phyloP scores from a whole-genome alignment of 2,888 invertebrate species.

The Drosophila pseudotalamancana region DNA sequence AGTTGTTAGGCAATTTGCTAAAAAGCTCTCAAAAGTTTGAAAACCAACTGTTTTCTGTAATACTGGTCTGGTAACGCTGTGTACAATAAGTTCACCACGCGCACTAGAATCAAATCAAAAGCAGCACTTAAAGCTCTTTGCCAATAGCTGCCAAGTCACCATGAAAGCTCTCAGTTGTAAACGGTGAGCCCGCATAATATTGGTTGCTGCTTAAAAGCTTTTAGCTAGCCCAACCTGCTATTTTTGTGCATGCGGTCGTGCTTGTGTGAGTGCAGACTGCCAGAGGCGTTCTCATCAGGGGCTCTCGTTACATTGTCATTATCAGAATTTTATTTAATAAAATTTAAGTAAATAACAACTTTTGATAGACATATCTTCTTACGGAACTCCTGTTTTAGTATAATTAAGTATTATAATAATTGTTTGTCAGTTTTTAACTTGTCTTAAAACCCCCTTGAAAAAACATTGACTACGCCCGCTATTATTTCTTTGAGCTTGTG shows the following conservation, averaged over 20 bases:
- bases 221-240: conserved; percentile 55
- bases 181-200: conserved; percentile 17
- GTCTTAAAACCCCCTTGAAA: not conserved
- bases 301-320: not conserved
- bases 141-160: conserved; percentile 24
- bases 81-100: conserved; percentile 16
- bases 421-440: not conserved
- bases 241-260: conserved; percentile 27
- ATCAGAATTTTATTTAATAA: not conserved
- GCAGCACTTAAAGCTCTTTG: conserved; percentile 46
- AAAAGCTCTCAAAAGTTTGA: conserved; percentile 1
- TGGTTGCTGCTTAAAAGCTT: conserved; percentile 45
- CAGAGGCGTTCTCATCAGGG: conserved; percentile 25
- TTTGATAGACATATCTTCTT: not conserved
- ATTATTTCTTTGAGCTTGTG: conserved; percentile 31
- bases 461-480: not conserved
- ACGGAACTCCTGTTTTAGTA: too few relatives aligned
- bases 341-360: not conserved
- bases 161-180: conserved; percentile 31
- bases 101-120: conserved; percentile 3
- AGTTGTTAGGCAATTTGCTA: conserved; percentile 1
- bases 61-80: conserved; percentile 44
- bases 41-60: too few relatives aligned
- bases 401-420: not conserved
- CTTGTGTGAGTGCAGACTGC: conserved; percentile 10